phyloP scores from a whole-genome alignment of 1,140 invertebrate species.

The Drosophila aff. region DNA sequence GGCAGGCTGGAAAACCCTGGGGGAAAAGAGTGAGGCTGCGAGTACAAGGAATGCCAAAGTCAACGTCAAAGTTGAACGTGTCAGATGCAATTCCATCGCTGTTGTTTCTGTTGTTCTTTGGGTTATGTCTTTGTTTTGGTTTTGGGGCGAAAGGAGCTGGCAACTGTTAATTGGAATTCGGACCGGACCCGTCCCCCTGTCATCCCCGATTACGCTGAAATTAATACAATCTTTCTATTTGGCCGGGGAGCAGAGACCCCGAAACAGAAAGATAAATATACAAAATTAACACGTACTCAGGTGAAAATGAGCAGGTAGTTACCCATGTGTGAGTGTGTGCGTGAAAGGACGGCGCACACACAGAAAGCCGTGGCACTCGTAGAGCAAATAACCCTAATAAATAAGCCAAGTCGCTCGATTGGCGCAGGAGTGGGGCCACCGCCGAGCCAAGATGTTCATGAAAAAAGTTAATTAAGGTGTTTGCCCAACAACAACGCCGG shows the following conservation, averaged over 20 bases:
- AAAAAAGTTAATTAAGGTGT: slow-evolving; percentile 84
- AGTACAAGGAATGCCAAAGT: slow-evolving; percentile 41
- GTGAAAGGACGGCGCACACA: slow-evolving; percentile 48
- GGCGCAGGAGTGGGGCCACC: slow-evolving; percentile 16
- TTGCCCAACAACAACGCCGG: slow-evolving; percentile 65
- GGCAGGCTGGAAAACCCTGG: slow-evolving; percentile 33
- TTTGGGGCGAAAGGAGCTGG: slow-evolving; percentile 28
- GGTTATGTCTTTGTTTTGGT: slow-evolving; percentile 42
- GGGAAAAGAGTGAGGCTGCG: background rate
- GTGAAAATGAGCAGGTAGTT: slow-evolving; percentile 79
- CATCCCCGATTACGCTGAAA: slow-evolving; percentile 38
- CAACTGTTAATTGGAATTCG: slow-evolving; percentile 77
- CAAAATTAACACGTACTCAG: slow-evolving; percentile 82
- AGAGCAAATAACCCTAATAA: slow-evolving; percentile 80
- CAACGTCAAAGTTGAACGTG: slow-evolving; percentile 64
- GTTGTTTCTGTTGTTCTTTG: background rate
- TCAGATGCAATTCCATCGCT: slow-evolving; percentile 56
- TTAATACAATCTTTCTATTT: slow-evolving; percentile 66
- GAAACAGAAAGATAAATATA: slow-evolving; percentile 76
- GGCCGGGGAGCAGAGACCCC: slow-evolving; percentile 17
- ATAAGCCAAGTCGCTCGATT: slow-evolving; percentile 76
- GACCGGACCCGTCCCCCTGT: slow-evolving; percentile 7
- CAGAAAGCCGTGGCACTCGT: slow-evolving; percentile 34
- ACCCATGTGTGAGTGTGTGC: slow-evolving; percentile 24
- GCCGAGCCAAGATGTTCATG: slow-evolving; percentile 60